phyloP scores from a whole-genome alignment of 2,113 vertebrate species.

The Cyanistes caeruleus region DNA sequence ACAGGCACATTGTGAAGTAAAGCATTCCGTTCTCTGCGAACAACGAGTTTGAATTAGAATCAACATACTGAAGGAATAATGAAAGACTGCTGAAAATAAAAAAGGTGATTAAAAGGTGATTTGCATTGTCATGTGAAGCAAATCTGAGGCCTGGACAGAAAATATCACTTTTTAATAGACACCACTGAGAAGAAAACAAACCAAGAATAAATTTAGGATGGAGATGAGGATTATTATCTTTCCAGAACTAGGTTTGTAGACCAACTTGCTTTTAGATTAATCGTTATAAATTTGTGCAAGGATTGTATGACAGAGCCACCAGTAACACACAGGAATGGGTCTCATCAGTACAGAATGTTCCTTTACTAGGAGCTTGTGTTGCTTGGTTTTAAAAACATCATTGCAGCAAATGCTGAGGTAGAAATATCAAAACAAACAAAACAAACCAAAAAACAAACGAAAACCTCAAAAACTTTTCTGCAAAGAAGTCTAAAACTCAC shows the following conservation, averaged over 20 bases:
- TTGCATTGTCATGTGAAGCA: neutral
- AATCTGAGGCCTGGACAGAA: neutral
- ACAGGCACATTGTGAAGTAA: neutral
- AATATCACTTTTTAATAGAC: neutral
- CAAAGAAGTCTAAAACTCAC: neutral
- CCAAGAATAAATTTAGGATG: neutral
- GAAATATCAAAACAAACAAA: neutral
- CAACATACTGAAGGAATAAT: neutral
- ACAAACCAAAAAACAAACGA: neutral
- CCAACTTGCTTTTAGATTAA: neutral
- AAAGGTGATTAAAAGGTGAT: neutral
- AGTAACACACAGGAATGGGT: neutral
- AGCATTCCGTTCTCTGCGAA: neutral
- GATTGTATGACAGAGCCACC: neutral
- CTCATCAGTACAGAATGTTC: neutral
- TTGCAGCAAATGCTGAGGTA: neutral
- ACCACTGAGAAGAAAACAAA: neutral
- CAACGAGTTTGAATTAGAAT: neutral
- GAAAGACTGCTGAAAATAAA: neutral
- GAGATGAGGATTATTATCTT: neutral
- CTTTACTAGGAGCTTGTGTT: neutral
- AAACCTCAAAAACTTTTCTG: rapidly evolving
- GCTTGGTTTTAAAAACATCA: neutral
- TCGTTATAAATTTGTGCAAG: neutral
- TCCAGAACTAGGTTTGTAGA: neutral